Percentiles rank a stretch among this genome's conserved stretches.
These are phyloP conservation scores for Pangasius krempfi DNA, from an alignment of 2,797 vertebrate species.

Conservation along the genomic window DNA sequence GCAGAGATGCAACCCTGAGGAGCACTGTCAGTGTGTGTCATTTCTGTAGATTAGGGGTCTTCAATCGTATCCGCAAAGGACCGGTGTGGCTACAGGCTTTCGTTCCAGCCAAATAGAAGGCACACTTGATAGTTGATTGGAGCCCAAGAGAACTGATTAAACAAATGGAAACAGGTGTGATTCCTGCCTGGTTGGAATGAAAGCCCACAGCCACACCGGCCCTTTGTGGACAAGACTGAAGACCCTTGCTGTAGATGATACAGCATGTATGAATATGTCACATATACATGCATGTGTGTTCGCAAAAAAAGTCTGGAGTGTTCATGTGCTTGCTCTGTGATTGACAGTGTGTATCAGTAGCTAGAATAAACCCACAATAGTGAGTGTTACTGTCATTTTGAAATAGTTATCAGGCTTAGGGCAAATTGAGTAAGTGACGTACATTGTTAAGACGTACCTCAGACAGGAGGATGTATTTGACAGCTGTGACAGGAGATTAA, in stretches of 20 bases:
- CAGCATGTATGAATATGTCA: too few species aligned
- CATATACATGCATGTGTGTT: background rate
- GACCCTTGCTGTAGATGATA: background rate
- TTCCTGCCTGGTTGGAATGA: background rate
- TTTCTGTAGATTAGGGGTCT: slow-evolving; percentile 2
- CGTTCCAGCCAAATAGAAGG: background rate
- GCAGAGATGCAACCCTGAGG: slow-evolving; percentile 13
- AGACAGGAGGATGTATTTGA: background rate
- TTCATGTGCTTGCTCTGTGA: background rate
- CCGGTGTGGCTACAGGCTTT: background rate
- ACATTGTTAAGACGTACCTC: slow-evolving; percentile 11
- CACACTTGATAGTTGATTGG: background rate
- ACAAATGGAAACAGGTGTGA: background rate
- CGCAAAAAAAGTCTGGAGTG: too few species aligned
- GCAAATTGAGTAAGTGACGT: background rate
- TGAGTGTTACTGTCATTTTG: background rate
- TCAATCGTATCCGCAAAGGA: background rate
- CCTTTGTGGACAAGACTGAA: background rate
- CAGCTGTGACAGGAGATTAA: background rate
- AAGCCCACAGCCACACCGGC: background rate
- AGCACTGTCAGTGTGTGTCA: background rate
- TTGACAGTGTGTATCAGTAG: slow-evolving; percentile 6
- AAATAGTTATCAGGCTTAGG: background rate
- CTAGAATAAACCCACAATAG: background rate
- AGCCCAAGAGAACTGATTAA: background rate